Percentiles rank a stretch among this genome's conserved stretches.
These are phyloP conservation scores for Turdus rufiventris DNA, from an alignment of 2,113 vertebrate species.

Conservation along the genomic window DNA sequence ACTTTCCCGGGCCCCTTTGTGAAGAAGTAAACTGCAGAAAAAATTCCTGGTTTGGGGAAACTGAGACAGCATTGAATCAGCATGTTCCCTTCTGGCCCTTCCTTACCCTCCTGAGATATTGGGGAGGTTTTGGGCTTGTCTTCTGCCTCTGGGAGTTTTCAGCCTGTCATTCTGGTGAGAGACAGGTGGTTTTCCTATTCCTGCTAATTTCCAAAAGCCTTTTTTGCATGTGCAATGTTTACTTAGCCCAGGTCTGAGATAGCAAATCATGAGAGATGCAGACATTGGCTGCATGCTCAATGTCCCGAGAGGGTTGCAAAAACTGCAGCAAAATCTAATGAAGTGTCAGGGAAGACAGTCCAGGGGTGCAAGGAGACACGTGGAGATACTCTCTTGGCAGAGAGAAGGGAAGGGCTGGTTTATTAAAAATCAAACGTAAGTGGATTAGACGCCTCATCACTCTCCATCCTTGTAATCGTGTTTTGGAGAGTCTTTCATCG, in stretches of 20 bases:
- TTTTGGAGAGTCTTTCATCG: background rate
- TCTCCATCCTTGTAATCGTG: conserved; percentile 31
- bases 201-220: background rate
- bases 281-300: background rate
- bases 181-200: background rate
- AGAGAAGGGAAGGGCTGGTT: background rate
- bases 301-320: background rate
- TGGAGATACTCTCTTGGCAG: background rate
- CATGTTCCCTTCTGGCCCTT: background rate
- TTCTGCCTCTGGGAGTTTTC: background rate
- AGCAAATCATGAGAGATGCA: background rate
- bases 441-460: conserved; percentile 58
- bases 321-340: background rate
- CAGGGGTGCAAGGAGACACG: background rate
- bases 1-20: background rate
- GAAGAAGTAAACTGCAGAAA: background rate
- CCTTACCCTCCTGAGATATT: background rate
- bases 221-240: accelerated
- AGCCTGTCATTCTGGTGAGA: background rate
- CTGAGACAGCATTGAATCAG: background rate
- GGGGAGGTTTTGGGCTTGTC: background rate
- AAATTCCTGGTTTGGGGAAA: background rate
- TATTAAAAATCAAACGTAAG: conserved; percentile 9
- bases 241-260: background rate
- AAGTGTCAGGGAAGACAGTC: background rate